Base-by-base conservation (phyloP, 1,140 invertebrate species). In the Acromyrmex echinatior region DNA sequence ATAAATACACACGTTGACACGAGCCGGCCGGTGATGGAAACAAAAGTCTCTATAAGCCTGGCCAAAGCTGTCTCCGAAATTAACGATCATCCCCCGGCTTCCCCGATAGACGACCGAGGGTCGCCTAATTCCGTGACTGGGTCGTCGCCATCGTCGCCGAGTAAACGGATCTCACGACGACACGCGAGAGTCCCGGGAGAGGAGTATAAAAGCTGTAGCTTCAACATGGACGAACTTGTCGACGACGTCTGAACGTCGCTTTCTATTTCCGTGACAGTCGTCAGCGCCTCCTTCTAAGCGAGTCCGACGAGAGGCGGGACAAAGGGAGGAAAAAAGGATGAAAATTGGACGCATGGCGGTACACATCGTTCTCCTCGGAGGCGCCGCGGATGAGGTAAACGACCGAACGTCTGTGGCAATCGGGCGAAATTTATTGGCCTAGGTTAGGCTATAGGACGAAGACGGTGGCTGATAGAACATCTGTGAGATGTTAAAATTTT, bases 371-470 rank as follows among this genome's bases (percentile, higher is more conserved):
- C n/a, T 18, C n/a, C 18, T 9, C 49, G 45, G 65, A 86, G 80
- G 58, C 56, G 73, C 62, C 68, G 65, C 21, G 21, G 58, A 51
- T 35, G 77, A 86, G 86, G 79, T 87, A 89, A 89, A 89, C 65
- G 86, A 89, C 63, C 71, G 18, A 66, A 63, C 62, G 60, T 66
- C 80, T 85, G 53, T 78, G 73, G 53, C 87, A 77, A 84, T 73
- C 66, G 84, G 28, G 53, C 68, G 77, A 89, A 88, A 91, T 86
- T 90, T 89, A 91, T 91, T 90, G 84, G 63, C 78, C 71, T 88
- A 91, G 90, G 88, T 89, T 91, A 89, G 79, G 88, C 86, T 88
- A 73, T 68, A 82, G 77, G 74, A 51, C 14, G 2, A 31, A 62
- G 18, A 25, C 3, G 3, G 25, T 16, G 49, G 49, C 39, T 45